A percentile compares a stretch with the other conserved stretches of the same genome.
phyloP scores from a whole-genome alignment of 1,140 invertebrate genomes.

The Belonocnema kinseyi region DNA sequence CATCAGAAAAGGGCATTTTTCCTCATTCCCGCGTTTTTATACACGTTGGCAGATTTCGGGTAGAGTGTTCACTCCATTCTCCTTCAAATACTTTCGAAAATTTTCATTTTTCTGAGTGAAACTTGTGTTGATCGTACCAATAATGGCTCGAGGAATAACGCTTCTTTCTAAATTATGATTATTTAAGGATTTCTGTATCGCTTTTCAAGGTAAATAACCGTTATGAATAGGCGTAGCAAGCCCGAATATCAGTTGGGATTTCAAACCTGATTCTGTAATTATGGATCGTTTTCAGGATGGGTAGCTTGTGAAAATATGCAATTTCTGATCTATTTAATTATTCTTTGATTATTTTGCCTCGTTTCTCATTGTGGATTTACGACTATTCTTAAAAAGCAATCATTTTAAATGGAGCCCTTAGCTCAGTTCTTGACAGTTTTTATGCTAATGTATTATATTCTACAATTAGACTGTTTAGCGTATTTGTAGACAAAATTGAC shows the following conservation, averaged over 20 bases:
- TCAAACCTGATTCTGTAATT: background rate
- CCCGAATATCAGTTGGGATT: conserved; percentile 8
- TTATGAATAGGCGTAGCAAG: background rate
- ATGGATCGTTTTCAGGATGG: background rate
- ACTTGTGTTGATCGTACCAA: background rate
- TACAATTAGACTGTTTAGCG: too few species aligned
- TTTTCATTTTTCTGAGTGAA: conserved; percentile 41
- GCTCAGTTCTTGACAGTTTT: too few species aligned
- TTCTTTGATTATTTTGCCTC: too few species aligned
- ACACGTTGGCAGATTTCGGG: background rate
- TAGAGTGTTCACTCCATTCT: background rate
- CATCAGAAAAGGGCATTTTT: background rate
- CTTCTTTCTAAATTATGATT: background rate
- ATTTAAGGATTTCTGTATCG: background rate
- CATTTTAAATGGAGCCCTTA: too few species aligned
- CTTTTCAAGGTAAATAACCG: background rate
- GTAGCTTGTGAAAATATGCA: too few species aligned
- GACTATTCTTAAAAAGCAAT: too few species aligned
- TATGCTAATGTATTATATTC: too few species aligned
- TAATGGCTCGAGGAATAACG: background rate
- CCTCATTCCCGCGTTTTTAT: conserved; percentile 50
- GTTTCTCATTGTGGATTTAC: too few species aligned
- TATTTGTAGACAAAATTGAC: too few species aligned
- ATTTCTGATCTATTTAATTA: too few species aligned
- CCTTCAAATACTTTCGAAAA: background rate